A percentile compares a stretch with the other conserved stretches of the same genome.
These are phyloP conservation scores for Crossocerus cetratus DNA, from an alignment of 2,888 invertebrate species.

Conservation along the genomic window DNA sequence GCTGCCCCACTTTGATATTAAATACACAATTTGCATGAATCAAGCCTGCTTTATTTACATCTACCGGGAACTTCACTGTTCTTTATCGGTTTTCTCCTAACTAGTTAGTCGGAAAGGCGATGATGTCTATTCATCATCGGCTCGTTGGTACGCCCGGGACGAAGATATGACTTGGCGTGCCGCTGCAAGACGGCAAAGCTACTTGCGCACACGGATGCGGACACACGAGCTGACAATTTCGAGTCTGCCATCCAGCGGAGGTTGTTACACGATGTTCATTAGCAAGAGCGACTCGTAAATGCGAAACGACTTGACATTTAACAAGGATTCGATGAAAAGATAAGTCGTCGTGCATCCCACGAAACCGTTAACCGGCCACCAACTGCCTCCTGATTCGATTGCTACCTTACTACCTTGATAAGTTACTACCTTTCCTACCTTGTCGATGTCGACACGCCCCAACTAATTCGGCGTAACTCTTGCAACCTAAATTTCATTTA, in stretches of 20 bases:
- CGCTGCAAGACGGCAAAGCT: slow-evolving; percentile 20
- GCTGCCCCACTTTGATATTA: neutral
- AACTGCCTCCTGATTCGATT: slow-evolving; percentile 14
- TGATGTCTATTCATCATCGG: slow-evolving; percentile 42
- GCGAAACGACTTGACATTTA: slow-evolving; percentile 62
- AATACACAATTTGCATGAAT: slow-evolving; percentile 2
- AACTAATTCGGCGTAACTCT: too few relatives aligned
- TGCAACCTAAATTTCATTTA: too few relatives aligned
- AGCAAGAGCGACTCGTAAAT: slow-evolving; percentile 55
- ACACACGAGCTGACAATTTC: neutral
- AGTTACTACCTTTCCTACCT: neutral
- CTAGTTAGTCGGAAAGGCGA: slow-evolving; percentile 29
- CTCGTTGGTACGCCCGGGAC: slow-evolving; percentile 13
- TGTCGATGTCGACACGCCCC: slow-evolving; percentile 22
- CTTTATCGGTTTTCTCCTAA: slow-evolving; percentile 10
- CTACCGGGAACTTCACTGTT: neutral
- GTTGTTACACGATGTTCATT: slow-evolving; percentile 57
- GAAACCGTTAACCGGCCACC: slow-evolving; percentile 50
- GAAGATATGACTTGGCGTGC: slow-evolving; percentile 46
- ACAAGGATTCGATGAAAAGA: slow-evolving; percentile 62
- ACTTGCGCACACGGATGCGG: slow-evolving; percentile 2
- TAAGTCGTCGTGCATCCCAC: slow-evolving; percentile 55
- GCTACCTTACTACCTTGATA: slow-evolving; percentile 9
- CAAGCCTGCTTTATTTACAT: neutral
- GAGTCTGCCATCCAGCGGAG: slow-evolving; percentile 35